phyloP scores from a whole-genome alignment of 1,140 invertebrate species.

The Prorops nasuta region DNA sequence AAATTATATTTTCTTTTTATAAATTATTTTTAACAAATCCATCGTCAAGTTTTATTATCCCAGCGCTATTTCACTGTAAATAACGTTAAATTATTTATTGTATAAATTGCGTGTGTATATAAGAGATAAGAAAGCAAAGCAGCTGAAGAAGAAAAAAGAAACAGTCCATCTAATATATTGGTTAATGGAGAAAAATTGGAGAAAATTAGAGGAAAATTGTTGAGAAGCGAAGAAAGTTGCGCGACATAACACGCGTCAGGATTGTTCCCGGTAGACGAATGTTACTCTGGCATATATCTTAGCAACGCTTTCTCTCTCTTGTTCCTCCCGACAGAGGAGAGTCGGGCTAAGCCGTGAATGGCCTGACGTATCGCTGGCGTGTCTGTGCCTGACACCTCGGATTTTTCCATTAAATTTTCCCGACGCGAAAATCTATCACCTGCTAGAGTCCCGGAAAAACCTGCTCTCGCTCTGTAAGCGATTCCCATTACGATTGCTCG shows the following conservation, averaged over 20 bases:
- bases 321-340: slow-evolving; percentile 7
- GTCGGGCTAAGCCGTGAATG: slow-evolving; percentile 38
- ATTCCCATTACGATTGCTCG: slow-evolving; percentile 48
- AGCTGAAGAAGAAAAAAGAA: too few species aligned
- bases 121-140: too few species aligned
- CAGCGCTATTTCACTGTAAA: too few species aligned
- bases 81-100: too few species aligned
- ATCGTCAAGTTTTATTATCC: too few species aligned
- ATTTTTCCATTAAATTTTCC: slow-evolving; percentile 58
- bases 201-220: too few species aligned
- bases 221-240: too few species aligned
- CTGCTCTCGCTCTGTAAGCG: slow-evolving; percentile 35
- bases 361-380: slow-evolving; percentile 52
- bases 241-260: slow-evolving; percentile 13
- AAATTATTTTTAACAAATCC: too few species aligned
- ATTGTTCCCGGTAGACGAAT: slow-evolving; percentile 26
- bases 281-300: slow-evolving; percentile 23
- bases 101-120: too few species aligned
- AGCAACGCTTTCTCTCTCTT: slow-evolving; percentile 6
- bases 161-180: too few species aligned
- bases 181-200: too few species aligned
- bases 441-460: slow-evolving; percentile 44
- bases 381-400: slow-evolving; percentile 53
- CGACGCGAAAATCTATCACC: slow-evolving; percentile 54
- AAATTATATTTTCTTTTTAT: too few species aligned